Evolutionary conservation across 2,797 vertebrate genomes (phyloP).

Genomic region (Muscicapa striata): DNA sequence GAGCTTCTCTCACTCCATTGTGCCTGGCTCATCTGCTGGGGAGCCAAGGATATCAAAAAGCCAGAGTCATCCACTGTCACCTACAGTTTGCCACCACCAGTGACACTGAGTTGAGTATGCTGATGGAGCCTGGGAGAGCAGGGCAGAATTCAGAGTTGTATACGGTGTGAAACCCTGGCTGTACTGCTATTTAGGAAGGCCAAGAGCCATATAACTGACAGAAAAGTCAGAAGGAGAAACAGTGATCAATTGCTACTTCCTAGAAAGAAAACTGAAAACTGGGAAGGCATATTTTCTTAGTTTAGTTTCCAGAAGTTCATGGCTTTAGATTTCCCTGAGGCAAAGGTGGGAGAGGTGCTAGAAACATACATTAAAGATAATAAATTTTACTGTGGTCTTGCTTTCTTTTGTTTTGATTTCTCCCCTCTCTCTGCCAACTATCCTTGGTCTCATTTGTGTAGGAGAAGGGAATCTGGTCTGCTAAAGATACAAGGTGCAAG

Average conservation of each 20-base stretch:
- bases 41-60: background rate
- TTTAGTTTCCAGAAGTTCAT: background rate
- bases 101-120: background rate
- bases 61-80: background rate
- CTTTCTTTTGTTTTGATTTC: background rate
- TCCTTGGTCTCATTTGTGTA: background rate
- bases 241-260: background rate
- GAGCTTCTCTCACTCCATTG: background rate
- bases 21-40: background rate
- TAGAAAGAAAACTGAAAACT: background rate
- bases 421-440: background rate
- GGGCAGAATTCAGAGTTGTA: background rate
- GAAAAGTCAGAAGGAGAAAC: background rate
- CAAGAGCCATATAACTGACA: background rate
- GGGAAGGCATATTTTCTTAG: background rate
- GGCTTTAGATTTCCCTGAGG: background rate
- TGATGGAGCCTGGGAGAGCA: background rate
- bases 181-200: background rate
- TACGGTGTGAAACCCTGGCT: background rate
- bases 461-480: background rate
- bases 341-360: background rate
- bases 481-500: background rate
- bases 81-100: background rate
- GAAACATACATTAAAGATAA: background rate
- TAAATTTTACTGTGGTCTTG: background rate